These are phyloP conservation scores for Tadarida brasiliensis DNA, from an alignment of 2,797 vertebrate genomes.

Conservation along the genomic window DNA sequence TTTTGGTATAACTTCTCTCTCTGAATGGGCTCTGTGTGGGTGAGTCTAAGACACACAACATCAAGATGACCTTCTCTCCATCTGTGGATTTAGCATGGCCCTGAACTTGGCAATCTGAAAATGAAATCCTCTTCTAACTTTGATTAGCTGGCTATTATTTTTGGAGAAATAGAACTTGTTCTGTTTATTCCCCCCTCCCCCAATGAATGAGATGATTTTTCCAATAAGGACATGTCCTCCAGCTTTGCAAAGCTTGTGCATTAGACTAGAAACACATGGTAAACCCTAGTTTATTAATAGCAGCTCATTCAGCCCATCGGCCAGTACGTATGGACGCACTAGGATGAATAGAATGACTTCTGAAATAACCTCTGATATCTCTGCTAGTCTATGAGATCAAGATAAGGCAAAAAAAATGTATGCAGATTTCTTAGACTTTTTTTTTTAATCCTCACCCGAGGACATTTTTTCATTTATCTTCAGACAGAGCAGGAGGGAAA, in stretches of 20 bases:
- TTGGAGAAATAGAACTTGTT: not conserved
- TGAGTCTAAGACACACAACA: not conserved
- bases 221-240: not conserved
- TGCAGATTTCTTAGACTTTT: not conserved
- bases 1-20: not conserved
- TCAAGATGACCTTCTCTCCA: not conserved
- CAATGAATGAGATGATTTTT: not conserved
- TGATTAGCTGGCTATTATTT: not conserved
- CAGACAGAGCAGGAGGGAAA: too few relatives aligned
- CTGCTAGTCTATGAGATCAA: not conserved
- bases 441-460: too few relatives aligned
- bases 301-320: not conserved
- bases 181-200: not conserved
- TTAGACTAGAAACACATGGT: not conserved
- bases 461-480: too few relatives aligned
- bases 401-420: not conserved
- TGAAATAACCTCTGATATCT: not conserved
- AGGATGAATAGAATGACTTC: not conserved
- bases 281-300: not conserved
- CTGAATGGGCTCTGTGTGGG: not conserved
- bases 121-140: not conserved
- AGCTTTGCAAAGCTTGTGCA: not conserved
- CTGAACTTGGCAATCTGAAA: not conserved
- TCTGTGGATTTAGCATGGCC: constrained; percentile 2
- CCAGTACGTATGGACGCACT: not conserved